Evolutionary conservation across 2,797 vertebrate species (phyloP), one percentile per base, ranked within the genome.

Genomic region (Epinephelus coioides): DNA sequence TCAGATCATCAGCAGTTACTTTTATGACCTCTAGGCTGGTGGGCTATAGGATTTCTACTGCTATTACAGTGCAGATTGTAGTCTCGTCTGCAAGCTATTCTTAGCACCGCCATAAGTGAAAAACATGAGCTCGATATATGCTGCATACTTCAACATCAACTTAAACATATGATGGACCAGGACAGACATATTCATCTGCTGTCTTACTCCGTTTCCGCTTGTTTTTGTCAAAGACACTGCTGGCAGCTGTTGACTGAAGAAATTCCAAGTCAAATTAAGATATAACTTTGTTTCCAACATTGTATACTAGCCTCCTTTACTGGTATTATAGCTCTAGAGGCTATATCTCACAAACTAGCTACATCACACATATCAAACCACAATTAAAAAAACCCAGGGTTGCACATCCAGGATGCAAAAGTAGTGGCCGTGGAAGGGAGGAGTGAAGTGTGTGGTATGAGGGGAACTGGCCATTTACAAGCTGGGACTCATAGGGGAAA

Each of bases 51-150:
- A 56, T 88, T 83, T 84, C 87, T 82, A 12, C 70, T 64, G 64
- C 78, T 55, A 40, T 76, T 79, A 85, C 82, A 68, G 59, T 65
- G 73, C 81, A 91, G 75, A 83, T 84, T 91, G 81, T 83, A 60
- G 76, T 85, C 79, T 81, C 3, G 56, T 81, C 69, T 78, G 44
- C 44, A 18, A 40, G 25, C 64, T 91, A 85, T 90, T 86, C 57
- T 85, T 81, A 81, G 83, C 68, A 47, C 19, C 0, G 7, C 49
- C 61, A 60, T 77, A 57, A 84, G 67, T 77, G 68, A 83, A 83
- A 83, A 88, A 64, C 76, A 86, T 46, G 54, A 76, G 66, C 69
- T 69, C 18, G 40, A 76, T 63, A 53, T 69, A 56, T 0, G 18
- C 59, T 62, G 55, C 67, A 67, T 40, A 61, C 66, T 65, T 78